phyloP scores from a whole-genome alignment of 1,140 invertebrate species.

The Bicyclus anynana region DNA sequence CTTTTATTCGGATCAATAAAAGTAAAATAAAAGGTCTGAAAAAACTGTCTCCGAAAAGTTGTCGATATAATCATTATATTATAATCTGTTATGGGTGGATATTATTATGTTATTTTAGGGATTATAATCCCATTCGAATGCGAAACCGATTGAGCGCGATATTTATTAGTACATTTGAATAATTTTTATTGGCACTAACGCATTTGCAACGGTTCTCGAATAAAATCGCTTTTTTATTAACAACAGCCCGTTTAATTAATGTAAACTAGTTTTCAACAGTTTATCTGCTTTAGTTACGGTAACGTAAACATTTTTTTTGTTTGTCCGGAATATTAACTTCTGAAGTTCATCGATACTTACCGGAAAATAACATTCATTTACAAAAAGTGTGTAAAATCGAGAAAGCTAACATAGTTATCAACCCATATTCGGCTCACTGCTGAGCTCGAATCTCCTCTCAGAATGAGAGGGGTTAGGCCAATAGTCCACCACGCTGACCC shows the following conservation, averaged over 20 bases:
- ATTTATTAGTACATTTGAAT: conserved; percentile 7
- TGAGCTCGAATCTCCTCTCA: too few species aligned
- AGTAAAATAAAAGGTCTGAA: too few species aligned
- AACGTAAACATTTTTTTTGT: conserved; percentile 21
- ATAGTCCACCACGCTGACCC: too few species aligned
- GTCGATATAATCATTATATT: too few species aligned
- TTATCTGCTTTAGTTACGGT: conserved; percentile 19
- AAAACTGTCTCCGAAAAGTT: too few species aligned
- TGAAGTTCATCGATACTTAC: conserved; percentile 7
- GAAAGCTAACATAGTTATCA: background rate
- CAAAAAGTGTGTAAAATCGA: background rate
- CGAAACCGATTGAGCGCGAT: background rate
- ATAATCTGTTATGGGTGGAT: background rate
- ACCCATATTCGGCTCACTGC: too few species aligned
- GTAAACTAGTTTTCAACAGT: conserved; percentile 26
- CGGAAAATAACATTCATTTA: background rate
- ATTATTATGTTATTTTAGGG: background rate
- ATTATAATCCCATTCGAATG: background rate
- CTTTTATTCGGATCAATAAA: too few species aligned
- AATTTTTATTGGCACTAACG: conserved; percentile 14
- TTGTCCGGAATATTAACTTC: conserved; percentile 16
- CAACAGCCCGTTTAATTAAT: conserved; percentile 14
- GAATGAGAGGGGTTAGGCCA: too few species aligned
- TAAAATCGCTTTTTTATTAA: conserved; percentile 14
- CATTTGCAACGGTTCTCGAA: conserved; percentile 18